These are phyloP conservation scores for Falco novaeseelandiae DNA, from an alignment of 2,797 vertebrate species.

Conservation along the genomic window DNA sequence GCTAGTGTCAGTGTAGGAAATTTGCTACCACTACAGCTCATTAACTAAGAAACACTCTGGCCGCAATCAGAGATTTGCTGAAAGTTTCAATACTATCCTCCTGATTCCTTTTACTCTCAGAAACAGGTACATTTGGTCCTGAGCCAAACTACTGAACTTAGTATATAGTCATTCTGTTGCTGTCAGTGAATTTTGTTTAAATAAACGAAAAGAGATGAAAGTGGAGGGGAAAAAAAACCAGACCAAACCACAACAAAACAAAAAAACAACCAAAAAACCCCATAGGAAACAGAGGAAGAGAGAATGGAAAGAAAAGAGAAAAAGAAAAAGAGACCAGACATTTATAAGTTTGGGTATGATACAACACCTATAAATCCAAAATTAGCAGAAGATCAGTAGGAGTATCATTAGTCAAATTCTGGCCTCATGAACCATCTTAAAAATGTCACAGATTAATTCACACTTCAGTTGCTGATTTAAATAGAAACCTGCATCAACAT, in stretches of 20 bases:
- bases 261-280: no score
- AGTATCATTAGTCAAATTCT: constrained; percentile 63
- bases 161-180: neutral
- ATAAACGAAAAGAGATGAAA: neutral
- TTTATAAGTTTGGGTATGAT: constrained; percentile 17
- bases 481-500: constrained; percentile 66
- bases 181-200: neutral
- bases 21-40: neutral
- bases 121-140: neutral
- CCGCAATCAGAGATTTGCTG: neutral
- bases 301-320: neutral
- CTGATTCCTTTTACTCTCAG: neutral
- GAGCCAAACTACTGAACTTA: neutral
- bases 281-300: neutral
- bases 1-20: neutral
- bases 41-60: neutral
- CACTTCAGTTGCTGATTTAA: constrained; percentile 69
- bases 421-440: constrained; percentile 57
- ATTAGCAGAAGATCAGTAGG: constrained; percentile 52
- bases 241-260: no score
- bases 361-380: constrained; percentile 57
- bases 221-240: neutral
- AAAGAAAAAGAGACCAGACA: neutral
- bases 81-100: neutral
- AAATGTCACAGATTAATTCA: constrained; percentile 73